phyloP scores from a whole-genome alignment of 2,888 invertebrate species.

The Caenorhabditis virilis region DNA sequence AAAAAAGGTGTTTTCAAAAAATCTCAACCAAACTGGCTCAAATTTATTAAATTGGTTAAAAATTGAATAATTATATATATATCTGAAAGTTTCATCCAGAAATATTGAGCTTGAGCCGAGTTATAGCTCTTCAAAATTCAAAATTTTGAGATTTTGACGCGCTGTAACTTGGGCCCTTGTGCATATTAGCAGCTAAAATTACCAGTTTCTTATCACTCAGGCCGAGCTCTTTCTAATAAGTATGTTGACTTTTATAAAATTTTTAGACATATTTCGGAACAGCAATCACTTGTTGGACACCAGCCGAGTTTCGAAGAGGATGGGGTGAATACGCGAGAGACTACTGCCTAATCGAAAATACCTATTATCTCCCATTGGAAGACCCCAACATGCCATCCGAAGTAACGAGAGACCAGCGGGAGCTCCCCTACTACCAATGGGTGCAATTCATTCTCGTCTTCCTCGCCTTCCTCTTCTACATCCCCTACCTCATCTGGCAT shows the following conservation, averaged over 20 bases:
- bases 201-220: too few species aligned
- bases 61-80: too few species aligned
- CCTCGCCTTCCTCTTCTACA: conserved; percentile 63
- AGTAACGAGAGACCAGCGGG: conserved; percentile 44
- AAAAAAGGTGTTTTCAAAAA: too few species aligned
- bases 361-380: conserved; percentile 68
- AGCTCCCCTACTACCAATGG: conserved; percentile 67
- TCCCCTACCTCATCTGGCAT: conserved; percentile 66
- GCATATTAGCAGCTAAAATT: too few species aligned
- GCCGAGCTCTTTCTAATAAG: too few species aligned
- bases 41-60: too few species aligned
- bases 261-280: conserved; percentile 50
- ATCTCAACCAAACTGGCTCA: too few species aligned
- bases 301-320: conserved; percentile 66
- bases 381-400: conserved; percentile 48
- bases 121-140: too few species aligned
- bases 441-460: conserved; percentile 67
- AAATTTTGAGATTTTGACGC: too few species aligned
- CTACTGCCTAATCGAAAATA: conserved; percentile 72
- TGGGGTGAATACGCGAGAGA: conserved; percentile 72
- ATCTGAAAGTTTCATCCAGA: too few species aligned
- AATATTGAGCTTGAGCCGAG: too few species aligned
- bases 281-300: conserved; percentile 65
- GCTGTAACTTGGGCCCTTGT: too few species aligned
- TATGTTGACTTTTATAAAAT: neutral